A percentile compares a stretch with the other conserved stretches of the same genome.
Conservation (phyloP, 2,113 vertebrate species). For the Sitta europaea region DNA sequence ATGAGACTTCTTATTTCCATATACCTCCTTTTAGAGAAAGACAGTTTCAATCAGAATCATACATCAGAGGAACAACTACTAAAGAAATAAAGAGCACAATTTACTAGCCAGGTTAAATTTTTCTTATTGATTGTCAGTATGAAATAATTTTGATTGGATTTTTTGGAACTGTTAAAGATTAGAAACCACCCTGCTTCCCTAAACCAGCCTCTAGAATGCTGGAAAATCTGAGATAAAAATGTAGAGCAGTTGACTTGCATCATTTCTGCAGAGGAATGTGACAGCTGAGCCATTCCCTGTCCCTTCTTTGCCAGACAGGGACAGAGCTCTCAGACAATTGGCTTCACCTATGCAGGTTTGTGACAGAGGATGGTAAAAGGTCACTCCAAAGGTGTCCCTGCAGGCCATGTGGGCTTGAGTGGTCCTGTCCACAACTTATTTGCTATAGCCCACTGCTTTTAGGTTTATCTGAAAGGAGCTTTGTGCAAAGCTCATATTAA, state of each 20-base stretch:
- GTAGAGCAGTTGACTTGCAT: neutral
- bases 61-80: neutral
- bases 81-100: neutral
- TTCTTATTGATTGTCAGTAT: neutral
- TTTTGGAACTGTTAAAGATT: neutral
- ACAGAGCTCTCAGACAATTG: neutral
- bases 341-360: neutral
- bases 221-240: neutral
- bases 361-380: constrained; percentile 48
- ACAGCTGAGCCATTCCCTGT: neutral
- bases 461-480: constrained; percentile 61
- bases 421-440: constrained; percentile 49
- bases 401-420: constrained; percentile 21
- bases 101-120: neutral
- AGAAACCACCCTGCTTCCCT: neutral
- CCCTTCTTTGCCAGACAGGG: neutral
- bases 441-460: constrained; percentile 38
- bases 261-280: neutral
- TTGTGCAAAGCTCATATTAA: constrained; percentile 63
- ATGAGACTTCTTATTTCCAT: neutral
- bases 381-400: constrained; percentile 38
- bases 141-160: neutral
- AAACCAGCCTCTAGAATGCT: neutral
- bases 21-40: neutral
- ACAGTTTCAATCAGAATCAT: neutral